phyloP scores from a whole-genome alignment of 2,797 vertebrate genomes.

The Pseudotriccus pelzelni region DNA sequence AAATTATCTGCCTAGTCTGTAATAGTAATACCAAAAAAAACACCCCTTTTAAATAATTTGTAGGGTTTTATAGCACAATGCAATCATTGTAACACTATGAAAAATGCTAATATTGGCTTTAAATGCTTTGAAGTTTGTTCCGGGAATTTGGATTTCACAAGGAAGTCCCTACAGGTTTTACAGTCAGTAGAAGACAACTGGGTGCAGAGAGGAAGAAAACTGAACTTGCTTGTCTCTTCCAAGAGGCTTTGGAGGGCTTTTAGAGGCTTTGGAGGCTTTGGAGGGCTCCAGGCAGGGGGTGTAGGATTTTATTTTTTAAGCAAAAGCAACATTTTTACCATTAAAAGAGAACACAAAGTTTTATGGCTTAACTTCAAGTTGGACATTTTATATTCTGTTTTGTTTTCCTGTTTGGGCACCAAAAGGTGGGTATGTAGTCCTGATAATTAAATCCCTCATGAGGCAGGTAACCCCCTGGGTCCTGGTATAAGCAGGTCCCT shows the following conservation, averaged over 20 bases:
- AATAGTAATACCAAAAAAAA: neutral
- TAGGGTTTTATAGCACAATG: constrained; percentile 40
- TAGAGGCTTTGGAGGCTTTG: neutral
- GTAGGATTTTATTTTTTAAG: neutral
- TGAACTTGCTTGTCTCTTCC: constrained; percentile 23
- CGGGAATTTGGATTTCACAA: constrained; percentile 38
- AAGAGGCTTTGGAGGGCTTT: neutral
- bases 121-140: constrained; percentile 53
- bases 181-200: constrained; percentile 29
- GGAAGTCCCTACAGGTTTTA: constrained; percentile 29
- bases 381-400: neutral
- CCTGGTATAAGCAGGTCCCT: neutral
- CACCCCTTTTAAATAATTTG: constrained; percentile 47
- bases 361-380: neutral
- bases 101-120: constrained; percentile 61
- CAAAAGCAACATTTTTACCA: neutral
- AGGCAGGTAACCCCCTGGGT: neutral
- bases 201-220: constrained; percentile 7
- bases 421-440: neutral
- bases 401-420: neutral
- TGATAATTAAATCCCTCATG: neutral
- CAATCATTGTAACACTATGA: constrained; percentile 7
- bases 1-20: constrained; percentile 31
- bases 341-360: neutral
- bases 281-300: fast-evolving